These are phyloP conservation scores for Argentina silus DNA, from an alignment of 2,797 vertebrate species.

Conservation along the genomic window DNA sequence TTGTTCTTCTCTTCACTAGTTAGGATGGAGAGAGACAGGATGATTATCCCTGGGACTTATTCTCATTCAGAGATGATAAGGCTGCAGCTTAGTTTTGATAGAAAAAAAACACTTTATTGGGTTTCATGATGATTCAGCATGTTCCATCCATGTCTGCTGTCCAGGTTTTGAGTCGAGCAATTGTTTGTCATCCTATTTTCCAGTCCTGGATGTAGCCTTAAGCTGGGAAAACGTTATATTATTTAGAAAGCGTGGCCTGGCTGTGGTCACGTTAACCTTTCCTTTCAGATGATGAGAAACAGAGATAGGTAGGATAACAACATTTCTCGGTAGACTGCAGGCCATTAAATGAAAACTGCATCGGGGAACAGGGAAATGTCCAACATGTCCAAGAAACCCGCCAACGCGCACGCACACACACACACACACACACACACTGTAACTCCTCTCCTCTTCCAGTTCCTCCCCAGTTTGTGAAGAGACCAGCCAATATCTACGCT, in stretches of 20 bases:
- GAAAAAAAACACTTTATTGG: neutral
- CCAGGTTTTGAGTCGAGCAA: neutral
- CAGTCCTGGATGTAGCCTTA: neutral
- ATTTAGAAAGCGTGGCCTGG: neutral
- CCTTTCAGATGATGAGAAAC: neutral
- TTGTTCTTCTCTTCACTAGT: slow-evolving; percentile 29
- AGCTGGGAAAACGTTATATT: neutral
- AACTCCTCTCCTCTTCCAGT: slow-evolving; percentile 66
- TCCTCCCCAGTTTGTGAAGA: slow-evolving; percentile 86
- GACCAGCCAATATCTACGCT: slow-evolving; percentile 88
- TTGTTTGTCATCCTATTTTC: neutral
- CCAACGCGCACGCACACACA: neutral
- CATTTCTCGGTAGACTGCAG: too few relatives aligned
- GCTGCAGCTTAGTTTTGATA: slow-evolving; percentile 20
- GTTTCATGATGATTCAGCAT: slow-evolving; percentile 3
- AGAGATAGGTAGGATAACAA: neutral
- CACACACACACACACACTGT: neutral
- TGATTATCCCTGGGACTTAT: slow-evolving; percentile 27
- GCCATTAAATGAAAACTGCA: too few relatives aligned
- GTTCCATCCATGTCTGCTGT: neutral
- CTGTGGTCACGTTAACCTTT: neutral
- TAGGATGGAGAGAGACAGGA: slow-evolving; percentile 24
- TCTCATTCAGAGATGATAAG: slow-evolving; percentile 29
- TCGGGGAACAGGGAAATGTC: too few relatives aligned
- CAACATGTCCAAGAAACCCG: neutral